Base-by-base conservation (phyloP, 2,888 invertebrate genomes). In the Hydriomena furcata region DNA sequence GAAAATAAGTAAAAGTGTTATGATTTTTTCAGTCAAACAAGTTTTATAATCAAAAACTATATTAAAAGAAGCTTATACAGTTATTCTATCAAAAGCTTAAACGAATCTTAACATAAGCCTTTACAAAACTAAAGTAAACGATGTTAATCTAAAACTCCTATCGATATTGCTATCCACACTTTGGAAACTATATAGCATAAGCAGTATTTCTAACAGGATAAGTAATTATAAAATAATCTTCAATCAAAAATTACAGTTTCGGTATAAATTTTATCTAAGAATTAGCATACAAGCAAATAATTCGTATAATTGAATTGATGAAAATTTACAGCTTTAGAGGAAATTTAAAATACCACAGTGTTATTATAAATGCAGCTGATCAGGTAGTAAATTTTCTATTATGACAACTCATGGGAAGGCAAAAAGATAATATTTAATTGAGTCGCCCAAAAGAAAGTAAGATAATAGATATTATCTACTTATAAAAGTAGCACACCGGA, bases 121-220 rank as follows among this genome's bases (percentile, higher is more conserved):
- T 60, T 72, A 78, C 56, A 79, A 86, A 86, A 83, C 76, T 79
- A 78, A 41, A 72, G 82, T 84, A 84, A 71, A 82, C 60, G 61
- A 66, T 59, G 57, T 67, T 71, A 75, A 58, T 81, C 76, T 77
- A 82, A 85, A 84, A 79, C 49, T 49, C 62, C 35, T 23, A 51
- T 51, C 48, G 51, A 52, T 45, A 52, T 41, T 61, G 35, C 36
- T 60, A 66, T 66, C 61, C 59, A 68, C 61, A 56, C 60, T 60
- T 65, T 59, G 50, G 11, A 31, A 42, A 36, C 34, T 23, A 21
- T 28, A 41, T n/a, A n/a, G n/a, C n/a, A n/a, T n/a, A 5, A 38
- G 17, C 30, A 34, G n/a, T 24, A 20, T 35, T 41, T 21, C 8
- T 10, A 36, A 40, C 28, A 41, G 28, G 21, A n/a, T 41, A 28